Conservation (phyloP, 2,797 vertebrate species). For the Enteromius radiatus region DNA sequence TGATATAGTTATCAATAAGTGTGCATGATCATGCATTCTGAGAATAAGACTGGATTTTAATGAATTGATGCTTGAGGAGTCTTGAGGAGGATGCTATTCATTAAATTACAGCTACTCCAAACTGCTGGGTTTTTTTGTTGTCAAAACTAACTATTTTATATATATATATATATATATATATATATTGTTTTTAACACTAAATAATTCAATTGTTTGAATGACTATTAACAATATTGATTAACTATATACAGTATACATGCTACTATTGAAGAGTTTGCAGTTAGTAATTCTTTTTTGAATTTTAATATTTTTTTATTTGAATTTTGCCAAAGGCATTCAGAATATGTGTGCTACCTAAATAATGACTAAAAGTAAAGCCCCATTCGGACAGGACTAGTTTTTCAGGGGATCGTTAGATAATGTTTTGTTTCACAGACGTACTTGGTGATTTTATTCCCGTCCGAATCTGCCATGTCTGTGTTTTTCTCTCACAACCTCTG, state of each 20-base stretch:
- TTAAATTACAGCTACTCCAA: slow-evolving; percentile 13
- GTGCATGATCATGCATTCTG: background rate
- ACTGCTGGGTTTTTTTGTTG: slow-evolving; percentile 3
- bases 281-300: too few relatives aligned
- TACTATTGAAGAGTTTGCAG: background rate
- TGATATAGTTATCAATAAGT: background rate
- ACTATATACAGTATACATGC: background rate
- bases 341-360: too few relatives aligned
- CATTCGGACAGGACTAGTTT: too few relatives aligned
- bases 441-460: too few relatives aligned
- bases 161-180: too few relatives aligned
- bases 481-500: too few relatives aligned
- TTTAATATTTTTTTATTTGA: background rate
- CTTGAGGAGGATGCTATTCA: background rate
- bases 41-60: background rate
- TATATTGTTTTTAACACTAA: background rate
- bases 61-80: slow-evolving; percentile 1
- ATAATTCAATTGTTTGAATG: background rate
- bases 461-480: too few relatives aligned
- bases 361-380: too few relatives aligned
- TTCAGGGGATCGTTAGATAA: too few relatives aligned
- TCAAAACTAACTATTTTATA: slow-evolving; percentile 4
- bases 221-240: background rate
- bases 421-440: too few relatives aligned
- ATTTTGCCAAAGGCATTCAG: too few relatives aligned